Evolutionary conservation across 1,140 invertebrate species (phyloP).

Genomic region (Plutomurus gul): DNA sequence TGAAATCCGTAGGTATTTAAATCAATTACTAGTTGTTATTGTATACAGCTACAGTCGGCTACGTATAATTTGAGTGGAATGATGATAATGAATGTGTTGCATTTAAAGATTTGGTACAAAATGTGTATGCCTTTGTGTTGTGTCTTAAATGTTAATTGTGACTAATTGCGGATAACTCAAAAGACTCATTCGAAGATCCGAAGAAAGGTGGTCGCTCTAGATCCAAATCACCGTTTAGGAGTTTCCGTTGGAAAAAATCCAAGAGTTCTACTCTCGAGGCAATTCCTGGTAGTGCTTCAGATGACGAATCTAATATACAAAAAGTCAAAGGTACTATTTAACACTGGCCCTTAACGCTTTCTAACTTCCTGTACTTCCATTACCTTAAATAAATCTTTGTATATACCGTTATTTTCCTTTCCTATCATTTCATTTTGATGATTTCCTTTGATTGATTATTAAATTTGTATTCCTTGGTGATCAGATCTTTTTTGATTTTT

Average conservation of each 20-base stretch:
- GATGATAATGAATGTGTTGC: constrained; percentile 9
- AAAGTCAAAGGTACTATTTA: constrained; percentile 59
- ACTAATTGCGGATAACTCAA: constrained; percentile 30
- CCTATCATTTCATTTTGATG: background rate
- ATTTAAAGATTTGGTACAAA: constrained; percentile 1
- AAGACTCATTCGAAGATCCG: constrained; percentile 34
- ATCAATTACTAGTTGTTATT: too few relatives aligned
- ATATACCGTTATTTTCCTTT: background rate
- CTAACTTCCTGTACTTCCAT: background rate
- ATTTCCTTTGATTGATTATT: background rate
- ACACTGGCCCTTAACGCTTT: background rate
- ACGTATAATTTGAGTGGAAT: background rate
- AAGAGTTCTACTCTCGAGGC: constrained; percentile 56
- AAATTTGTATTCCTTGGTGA: background rate
- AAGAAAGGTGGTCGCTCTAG: constrained; percentile 71
- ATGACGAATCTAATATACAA: constrained; percentile 72
- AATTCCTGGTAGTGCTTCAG: constrained; percentile 68
- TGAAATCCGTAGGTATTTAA: too few relatives aligned
- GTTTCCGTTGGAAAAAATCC: constrained; percentile 84
- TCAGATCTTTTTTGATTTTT: background rate
- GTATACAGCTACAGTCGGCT: too few relatives aligned
- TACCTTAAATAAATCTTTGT: too few relatives aligned
- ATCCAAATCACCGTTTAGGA: constrained; percentile 88
- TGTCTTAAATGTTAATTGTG: constrained; percentile 27
- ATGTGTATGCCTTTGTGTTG: constrained; percentile 2